A percentile compares a stretch with the other conserved stretches of the same genome.
phyloP scores from a whole-genome alignment of 2,797 vertebrate genomes.

The Poeciliopsis gracilis region DNA sequence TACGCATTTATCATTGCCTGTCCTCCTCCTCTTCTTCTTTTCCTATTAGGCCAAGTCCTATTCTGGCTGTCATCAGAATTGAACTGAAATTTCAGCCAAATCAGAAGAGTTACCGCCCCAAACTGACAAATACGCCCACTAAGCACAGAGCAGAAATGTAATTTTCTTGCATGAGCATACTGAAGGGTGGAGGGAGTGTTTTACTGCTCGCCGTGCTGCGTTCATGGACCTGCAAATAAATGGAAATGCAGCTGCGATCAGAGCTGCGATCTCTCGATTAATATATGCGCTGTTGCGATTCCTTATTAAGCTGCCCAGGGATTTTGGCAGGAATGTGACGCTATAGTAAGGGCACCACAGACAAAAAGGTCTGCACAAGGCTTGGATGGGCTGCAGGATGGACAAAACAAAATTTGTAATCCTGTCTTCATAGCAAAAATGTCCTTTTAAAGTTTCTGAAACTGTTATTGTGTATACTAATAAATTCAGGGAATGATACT shows the following conservation, averaged over 20 bases:
- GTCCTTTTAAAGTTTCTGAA: constrained; percentile 42
- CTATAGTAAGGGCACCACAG: background rate
- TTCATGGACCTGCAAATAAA: background rate
- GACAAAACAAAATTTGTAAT: too few relatives aligned
- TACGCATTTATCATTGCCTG: background rate
- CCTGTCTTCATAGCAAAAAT: too few relatives aligned
- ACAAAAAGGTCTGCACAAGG: background rate
- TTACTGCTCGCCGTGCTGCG: background rate
- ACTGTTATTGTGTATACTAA: constrained; percentile 43
- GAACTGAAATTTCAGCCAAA: background rate
- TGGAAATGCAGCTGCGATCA: background rate
- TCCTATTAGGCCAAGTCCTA: background rate
- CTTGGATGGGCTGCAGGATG: background rate
- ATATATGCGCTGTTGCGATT: background rate
- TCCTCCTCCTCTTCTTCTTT: background rate
- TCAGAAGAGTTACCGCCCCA: background rate
- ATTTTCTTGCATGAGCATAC: background rate
- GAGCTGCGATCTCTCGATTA: background rate
- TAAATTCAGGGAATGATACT: constrained; percentile 47
- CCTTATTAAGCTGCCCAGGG: background rate
- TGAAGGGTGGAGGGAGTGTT: background rate
- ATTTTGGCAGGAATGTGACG: background rate
- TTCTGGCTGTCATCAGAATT: background rate
- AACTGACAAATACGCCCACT: background rate
- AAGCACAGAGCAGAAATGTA: background rate